Percentiles rank a stretch among this genome's conserved stretches.
These are phyloP conservation scores for Drosophila pseudotakahashii DNA, from an alignment of 2,888 invertebrate genomes.

Conservation along the genomic window DNA sequence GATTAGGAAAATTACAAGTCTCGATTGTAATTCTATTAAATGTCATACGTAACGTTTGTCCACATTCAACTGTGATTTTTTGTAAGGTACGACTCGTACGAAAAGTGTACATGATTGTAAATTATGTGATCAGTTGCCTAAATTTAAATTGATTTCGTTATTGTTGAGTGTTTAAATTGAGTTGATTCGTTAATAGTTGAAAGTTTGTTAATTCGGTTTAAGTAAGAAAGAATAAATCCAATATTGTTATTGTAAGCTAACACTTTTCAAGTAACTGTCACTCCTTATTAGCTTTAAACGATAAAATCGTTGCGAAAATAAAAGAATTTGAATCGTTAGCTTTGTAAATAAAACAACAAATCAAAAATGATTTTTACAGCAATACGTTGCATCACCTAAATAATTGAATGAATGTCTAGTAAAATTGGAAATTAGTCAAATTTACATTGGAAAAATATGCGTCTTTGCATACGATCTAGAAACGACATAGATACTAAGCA, in stretches of 20 bases:
- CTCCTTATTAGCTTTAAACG: conserved; percentile 14
- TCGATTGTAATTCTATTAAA: conserved; percentile 18
- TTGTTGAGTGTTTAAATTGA: conserved; percentile 18
- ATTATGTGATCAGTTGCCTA: conserved; percentile 30
- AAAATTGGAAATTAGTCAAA: background rate
- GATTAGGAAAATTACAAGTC: conserved; percentile 18
- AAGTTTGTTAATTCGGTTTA: conserved; percentile 7
- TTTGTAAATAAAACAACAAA: background rate
- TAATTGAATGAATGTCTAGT: background rate
- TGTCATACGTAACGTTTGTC: conserved; percentile 27
- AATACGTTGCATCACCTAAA: background rate
- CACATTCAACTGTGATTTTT: conserved; percentile 48
- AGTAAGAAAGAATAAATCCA: background rate
- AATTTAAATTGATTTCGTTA: conserved; percentile 23
- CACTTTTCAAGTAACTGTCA: background rate
- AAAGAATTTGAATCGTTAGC: background rate
- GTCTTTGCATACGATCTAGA: conserved; percentile 1
- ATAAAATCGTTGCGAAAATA: conserved; percentile 13
- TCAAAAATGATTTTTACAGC: background rate
- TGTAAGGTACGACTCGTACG: conserved; percentile 23
- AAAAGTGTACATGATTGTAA: conserved; percentile 15
- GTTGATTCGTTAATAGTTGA: conserved; percentile 11
- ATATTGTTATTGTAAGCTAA: background rate
- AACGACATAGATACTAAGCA: background rate
- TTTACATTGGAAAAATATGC: conserved; percentile 2